phyloP scores from a whole-genome alignment of 1,140 invertebrate species.

The Pectinophora gossypiella region DNA sequence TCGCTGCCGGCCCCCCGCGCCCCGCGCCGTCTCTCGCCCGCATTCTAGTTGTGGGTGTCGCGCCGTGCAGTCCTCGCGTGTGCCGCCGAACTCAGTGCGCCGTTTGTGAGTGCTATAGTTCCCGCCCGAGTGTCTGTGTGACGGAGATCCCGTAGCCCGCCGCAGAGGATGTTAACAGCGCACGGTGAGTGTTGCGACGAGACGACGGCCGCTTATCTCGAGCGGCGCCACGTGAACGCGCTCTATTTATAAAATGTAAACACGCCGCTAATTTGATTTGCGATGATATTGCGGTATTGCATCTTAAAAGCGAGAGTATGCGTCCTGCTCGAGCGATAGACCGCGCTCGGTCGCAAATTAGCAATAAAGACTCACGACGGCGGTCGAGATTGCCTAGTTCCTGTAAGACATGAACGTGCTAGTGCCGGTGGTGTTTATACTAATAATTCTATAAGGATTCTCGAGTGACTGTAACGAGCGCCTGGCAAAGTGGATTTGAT shows the following conservation, averaged over 20 bases:
- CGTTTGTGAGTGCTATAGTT: conserved; percentile 69
- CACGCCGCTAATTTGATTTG: conserved; percentile 67
- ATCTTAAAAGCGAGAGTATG: conserved; percentile 45
- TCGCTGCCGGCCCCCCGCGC: conserved; percentile 45
- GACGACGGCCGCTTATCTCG: conserved; percentile 53
- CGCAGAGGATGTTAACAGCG: conserved; percentile 73
- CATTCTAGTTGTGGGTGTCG: conserved; percentile 73
- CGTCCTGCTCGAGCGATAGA: conserved; percentile 23
- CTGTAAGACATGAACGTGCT: conserved; percentile 47
- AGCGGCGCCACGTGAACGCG: conserved; percentile 65
- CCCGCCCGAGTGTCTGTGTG: conserved; percentile 70
- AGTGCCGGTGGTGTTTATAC: conserved; percentile 23
- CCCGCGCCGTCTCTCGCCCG: conserved; percentile 57
- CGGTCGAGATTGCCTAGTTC: conserved; percentile 63
- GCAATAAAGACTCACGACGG: conserved; percentile 44
- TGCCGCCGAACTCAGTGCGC: conserved; percentile 69
- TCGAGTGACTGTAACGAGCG: background rate
- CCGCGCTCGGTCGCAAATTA: conserved; percentile 43
- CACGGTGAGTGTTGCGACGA: conserved; percentile 62
- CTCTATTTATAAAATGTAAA: conserved; percentile 73
- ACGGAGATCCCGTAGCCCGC: conserved; percentile 50
- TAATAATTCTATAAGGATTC: background rate
- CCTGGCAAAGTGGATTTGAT: conserved; percentile 10
- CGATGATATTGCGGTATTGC: conserved; percentile 45
- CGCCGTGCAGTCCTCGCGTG: conserved; percentile 70